Conservation (phyloP, 2,888 invertebrate species). For the Yponomeuta evonymella region DNA sequence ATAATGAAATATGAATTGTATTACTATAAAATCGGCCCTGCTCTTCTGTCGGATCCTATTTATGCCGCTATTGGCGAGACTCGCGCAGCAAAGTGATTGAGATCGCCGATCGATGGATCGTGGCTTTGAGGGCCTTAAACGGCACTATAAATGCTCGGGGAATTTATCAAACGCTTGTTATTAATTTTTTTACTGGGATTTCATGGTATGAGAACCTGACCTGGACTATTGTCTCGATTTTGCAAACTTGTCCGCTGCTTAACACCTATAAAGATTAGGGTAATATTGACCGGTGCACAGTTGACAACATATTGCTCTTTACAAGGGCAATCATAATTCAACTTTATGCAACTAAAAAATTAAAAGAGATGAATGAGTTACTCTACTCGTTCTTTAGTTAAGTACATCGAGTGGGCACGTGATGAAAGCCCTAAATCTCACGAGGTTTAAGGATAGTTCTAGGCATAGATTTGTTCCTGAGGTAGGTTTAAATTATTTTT, state of each 20-base stretch:
- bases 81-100: constrained; percentile 25
- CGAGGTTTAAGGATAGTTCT: no score
- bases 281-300: no score
- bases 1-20: no score
- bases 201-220: background rate
- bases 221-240: background rate
- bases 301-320: no score
- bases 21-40: background rate
- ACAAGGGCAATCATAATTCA: no score
- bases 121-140: constrained; percentile 16
- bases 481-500: no score
- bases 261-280: background rate
- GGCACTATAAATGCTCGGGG: background rate
- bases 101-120: constrained; percentile 12
- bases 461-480: no score
- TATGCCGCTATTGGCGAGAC: constrained; percentile 32
- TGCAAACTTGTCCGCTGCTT: background rate
- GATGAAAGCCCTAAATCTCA: no score
- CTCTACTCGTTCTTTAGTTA: no score
- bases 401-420: no score
- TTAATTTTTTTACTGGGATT: background rate
- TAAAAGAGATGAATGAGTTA: no score
- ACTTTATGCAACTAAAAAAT: no score
- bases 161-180: constrained; percentile 1
- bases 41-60: background rate